Percentiles rank a stretch among this genome's conserved stretches.
phyloP scores from a whole-genome alignment of 2,888 invertebrate species.

The Spialia ferax region DNA sequence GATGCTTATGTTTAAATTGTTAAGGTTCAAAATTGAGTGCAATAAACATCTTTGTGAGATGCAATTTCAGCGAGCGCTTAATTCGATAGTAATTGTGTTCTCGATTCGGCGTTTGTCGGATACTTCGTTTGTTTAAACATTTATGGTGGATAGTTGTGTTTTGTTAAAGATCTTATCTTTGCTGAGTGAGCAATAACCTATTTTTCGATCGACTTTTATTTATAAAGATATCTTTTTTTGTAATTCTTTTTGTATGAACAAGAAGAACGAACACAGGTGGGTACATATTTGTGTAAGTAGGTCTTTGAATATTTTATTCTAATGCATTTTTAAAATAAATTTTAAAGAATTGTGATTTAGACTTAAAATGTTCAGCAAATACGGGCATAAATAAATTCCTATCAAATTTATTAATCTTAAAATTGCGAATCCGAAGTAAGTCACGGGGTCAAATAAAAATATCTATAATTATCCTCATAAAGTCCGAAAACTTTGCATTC shows the following conservation, averaged over 20 bases:
- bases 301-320: neutral
- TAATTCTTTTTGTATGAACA: too few species aligned
- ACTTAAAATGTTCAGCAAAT: neutral
- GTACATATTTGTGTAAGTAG: too few species aligned
- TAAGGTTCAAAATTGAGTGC: conserved; percentile 8
- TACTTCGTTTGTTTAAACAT: conserved; percentile 42
- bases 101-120: conserved; percentile 46
- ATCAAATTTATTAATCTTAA: conserved; percentile 14
- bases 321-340: neutral
- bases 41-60: conserved; percentile 1
- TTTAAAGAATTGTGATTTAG: neutral
- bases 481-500: conserved; percentile 15
- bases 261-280: too few species aligned
- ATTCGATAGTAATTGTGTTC: conserved; percentile 58
- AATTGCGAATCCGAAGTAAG: conserved; percentile 15
- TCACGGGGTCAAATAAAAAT: conserved; percentile 21
- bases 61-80: conserved; percentile 50
- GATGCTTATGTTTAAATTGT: neutral
- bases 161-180: conserved; percentile 29
- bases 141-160: conserved; percentile 25
- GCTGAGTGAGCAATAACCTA: conserved; percentile 19
- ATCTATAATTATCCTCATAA: conserved; percentile 8
- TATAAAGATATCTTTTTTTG: neutral
- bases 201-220: neutral
- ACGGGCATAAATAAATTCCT: conserved; percentile 5